Evolutionary conservation across 53 echinoderm and acorn worm species (phyloP).

Genomic region (Patiria pectinifera): DNA sequence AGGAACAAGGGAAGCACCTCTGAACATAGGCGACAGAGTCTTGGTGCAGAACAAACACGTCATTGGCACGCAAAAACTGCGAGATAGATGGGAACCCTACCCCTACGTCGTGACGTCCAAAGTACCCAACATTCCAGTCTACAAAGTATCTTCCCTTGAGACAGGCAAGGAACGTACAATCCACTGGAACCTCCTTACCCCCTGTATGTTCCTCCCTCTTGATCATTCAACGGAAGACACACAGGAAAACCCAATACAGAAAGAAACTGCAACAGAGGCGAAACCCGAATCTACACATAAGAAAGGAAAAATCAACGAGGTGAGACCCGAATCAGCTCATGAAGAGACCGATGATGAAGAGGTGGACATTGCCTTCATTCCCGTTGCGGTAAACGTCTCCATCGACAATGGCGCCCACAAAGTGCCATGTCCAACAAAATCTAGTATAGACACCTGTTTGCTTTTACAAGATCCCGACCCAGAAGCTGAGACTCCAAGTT

Average conservation of each 20-base stretch:
- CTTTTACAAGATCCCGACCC: too few species aligned
- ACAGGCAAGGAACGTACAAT: slow-evolving; percentile 21
- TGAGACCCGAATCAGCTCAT: too few species aligned
- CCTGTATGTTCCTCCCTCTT: slow-evolving; percentile 44
- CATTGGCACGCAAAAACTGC: slow-evolving; percentile 25
- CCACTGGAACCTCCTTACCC: slow-evolving; percentile 54
- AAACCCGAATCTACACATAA: too few species aligned
- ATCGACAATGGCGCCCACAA: too few species aligned
- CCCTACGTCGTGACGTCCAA: slow-evolving; percentile 32
- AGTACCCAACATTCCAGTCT: slow-evolving; percentile 40
- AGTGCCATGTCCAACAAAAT: too few species aligned
- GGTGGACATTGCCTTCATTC: too few species aligned
- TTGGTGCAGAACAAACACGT: slow-evolving; percentile 9
- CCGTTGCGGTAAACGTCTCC: too few species aligned
- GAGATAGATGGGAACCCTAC: slow-evolving; percentile 33
- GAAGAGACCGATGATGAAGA: too few species aligned
- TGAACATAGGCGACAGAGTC: slow-evolving; percentile 29
- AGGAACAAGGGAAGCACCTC: slow-evolving; percentile 7
- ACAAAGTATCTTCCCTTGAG: slow-evolving; percentile 1
- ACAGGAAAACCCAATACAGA: neutral
- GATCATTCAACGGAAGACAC: neutral
- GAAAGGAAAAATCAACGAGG: too few species aligned
- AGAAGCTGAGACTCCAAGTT: too few species aligned
- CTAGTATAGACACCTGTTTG: too few species aligned
- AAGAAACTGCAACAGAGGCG: neutral